Conservation (phyloP, 2,888 invertebrate species). For the Crocallis elinguaria region DNA sequence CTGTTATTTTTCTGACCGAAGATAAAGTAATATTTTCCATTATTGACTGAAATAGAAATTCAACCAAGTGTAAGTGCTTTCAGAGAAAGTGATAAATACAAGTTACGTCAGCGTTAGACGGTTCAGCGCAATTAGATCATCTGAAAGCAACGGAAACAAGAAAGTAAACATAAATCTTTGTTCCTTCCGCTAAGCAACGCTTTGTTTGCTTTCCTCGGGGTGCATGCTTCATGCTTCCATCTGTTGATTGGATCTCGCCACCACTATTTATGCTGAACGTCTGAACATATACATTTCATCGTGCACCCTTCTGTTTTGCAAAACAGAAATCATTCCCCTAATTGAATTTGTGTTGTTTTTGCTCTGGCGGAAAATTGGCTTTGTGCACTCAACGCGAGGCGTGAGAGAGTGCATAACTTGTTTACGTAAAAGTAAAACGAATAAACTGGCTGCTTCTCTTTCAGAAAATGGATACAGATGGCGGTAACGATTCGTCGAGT, state of each 20-base stretch:
- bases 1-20: neutral
- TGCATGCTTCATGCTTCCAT: constrained; percentile 50
- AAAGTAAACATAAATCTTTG: constrained; percentile 41
- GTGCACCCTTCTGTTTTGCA: constrained; percentile 58
- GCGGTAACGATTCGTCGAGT: constrained; percentile 40
- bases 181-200: constrained; percentile 32
- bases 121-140: constrained; percentile 37
- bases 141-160: constrained; percentile 41
- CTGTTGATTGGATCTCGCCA: constrained; percentile 65
- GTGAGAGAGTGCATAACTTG: constrained; percentile 74
- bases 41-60: neutral
- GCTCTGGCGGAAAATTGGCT: constrained; percentile 76
- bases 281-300: constrained; percentile 63
- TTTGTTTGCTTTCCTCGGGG: constrained; percentile 44
- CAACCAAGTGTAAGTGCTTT: constrained; percentile 4
- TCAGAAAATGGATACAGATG: constrained; percentile 54
- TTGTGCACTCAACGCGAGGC: constrained; percentile 63
- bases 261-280: constrained; percentile 58
- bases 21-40: neutral
- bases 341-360: constrained; percentile 82
- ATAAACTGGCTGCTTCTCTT: constrained; percentile 52
- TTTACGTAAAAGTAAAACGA: constrained; percentile 56
- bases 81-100: constrained; percentile 11
- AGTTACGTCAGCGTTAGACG: constrained; percentile 13
- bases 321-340: constrained; percentile 75